Base-by-base conservation (phyloP, 1,140 invertebrate species). In the Diorhabda elongata region DNA sequence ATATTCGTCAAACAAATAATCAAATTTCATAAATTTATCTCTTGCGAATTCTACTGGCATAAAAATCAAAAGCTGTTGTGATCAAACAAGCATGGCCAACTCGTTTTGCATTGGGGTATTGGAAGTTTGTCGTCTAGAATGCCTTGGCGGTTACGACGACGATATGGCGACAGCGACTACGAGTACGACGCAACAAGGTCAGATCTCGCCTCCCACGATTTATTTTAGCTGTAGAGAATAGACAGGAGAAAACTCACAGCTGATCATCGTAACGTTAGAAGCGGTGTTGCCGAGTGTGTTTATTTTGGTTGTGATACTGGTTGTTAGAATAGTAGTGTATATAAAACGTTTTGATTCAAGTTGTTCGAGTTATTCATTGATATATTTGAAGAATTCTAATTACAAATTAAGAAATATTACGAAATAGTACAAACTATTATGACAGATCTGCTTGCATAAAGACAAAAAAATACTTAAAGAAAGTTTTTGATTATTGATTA, bases 71-170 rank as follows among this genome's bases (percentile, higher is more conserved):
- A 26, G 42, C 3, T 9, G 11, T 44, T 63, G 6, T 52, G 47
- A 52, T 52, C 47, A n/a, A 52, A n/a, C 47, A 52, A n/a, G 47
- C 47, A 52, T 52, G 47, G 47, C 47, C 47, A 52, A 52, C 47
- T 52, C 47, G 47, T 52, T 52, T 52, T 52, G 47, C 47, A n/a
- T 52, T 52, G 47, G 47, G 47, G 47, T 52, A 52, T 52, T 52
- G 47, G n/a, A n/a, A 52, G 47, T 52, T 52, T 52, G 47, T 52
- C 47, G 47, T 52, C 47, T 52, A 52, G 47, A 52, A 52, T 52
- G 47, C 47, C 47, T 52, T 52, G 47, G n/a, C 47, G 47, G n/a
- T n/a, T 52, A 52, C 47, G 47, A 52, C 47, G 47, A 52, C 47
- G 6, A n/a, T 8, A 52, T n/a, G 6, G n/a, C 47, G 47, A 52